Conservation (phyloP, 2,888 invertebrate genomes). For the Drosophila nr. fundita region DNA sequence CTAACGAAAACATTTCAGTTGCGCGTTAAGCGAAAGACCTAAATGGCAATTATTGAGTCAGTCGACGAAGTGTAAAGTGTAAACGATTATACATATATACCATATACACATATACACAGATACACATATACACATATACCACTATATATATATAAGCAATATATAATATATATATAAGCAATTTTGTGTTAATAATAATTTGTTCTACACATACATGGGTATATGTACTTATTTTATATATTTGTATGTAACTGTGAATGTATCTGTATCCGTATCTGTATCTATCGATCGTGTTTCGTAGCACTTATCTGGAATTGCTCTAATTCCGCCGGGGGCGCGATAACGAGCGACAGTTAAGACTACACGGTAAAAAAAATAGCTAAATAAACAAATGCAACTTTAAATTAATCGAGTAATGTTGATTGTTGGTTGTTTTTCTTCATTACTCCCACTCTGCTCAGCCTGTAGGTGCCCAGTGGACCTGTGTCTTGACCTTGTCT, state of each 20-base stretch:
- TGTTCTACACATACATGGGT: conserved; percentile 1
- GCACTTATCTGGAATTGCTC: conserved; percentile 73
- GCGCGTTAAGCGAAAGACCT: conserved; percentile 71
- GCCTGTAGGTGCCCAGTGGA: not conserved
- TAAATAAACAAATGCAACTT: not conserved
- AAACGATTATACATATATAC: not conserved
- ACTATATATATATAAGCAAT: not conserved
- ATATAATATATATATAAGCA: conserved; percentile 7
- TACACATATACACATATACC: not conserved
- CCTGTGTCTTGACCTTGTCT: not conserved
- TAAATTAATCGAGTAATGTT: not conserved
- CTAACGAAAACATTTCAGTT: conserved; percentile 87
- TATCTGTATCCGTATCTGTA: conserved; percentile 27
- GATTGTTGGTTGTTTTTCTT: not conserved
- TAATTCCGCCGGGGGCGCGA: conserved; percentile 67
- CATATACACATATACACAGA: not conserved
- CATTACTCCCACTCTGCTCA: not conserved
- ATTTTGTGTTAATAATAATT: conserved; percentile 50
- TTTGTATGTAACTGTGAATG: conserved; percentile 23
- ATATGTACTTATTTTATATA: not conserved
- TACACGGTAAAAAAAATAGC: conserved; percentile 4
- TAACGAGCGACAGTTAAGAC: conserved; percentile 38
- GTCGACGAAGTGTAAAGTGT: not conserved
- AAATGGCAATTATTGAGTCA: conserved; percentile 29
- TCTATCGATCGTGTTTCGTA: conserved; percentile 57